Evolutionary conservation across 1,140 invertebrate genomes (phyloP).

Genomic region (Ostrea denselamellosa): DNA sequence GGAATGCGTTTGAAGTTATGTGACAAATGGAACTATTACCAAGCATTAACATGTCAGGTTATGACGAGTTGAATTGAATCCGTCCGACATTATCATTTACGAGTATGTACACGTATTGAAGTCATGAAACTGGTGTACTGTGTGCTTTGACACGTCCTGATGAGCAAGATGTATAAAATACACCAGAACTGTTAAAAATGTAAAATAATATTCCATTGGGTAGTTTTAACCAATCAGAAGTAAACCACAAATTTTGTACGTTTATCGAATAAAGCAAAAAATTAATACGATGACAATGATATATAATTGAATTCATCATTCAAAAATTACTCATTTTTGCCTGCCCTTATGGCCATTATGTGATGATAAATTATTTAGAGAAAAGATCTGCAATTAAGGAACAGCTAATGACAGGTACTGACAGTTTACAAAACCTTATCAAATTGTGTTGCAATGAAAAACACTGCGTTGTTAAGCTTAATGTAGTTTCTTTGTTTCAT

Average conservation of each 20-base stretch:
- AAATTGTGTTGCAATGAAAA: neutral
- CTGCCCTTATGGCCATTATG: neutral
- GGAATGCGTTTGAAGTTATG: conserved; percentile 37
- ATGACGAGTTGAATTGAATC: conserved; percentile 7
- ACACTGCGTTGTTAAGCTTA: neutral
- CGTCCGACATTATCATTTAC: neutral
- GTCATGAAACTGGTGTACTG: conserved; percentile 1
- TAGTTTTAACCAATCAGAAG: neutral
- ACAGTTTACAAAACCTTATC: neutral
- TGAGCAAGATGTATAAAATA: neutral
- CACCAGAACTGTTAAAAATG: neutral
- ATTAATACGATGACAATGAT: neutral
- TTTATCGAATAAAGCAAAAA: neutral
- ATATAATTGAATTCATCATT: conserved; percentile 39
- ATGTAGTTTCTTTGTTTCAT: conserved; percentile 33
- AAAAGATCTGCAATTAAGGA: neutral
- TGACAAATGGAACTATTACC: conserved; percentile 35
- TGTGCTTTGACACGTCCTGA: neutral
- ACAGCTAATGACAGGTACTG: conserved; percentile 15
- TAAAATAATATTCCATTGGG: neutral
- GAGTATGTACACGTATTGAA: conserved; percentile 17
- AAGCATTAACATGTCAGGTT: conserved; percentile 35
- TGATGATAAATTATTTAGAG: conserved; percentile 17
- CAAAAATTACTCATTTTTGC: conserved; percentile 23
- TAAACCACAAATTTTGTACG: neutral